Evolutionary conservation across 2,113 vertebrate species (phyloP).

Genomic region (Zapus hudsonius): DNA sequence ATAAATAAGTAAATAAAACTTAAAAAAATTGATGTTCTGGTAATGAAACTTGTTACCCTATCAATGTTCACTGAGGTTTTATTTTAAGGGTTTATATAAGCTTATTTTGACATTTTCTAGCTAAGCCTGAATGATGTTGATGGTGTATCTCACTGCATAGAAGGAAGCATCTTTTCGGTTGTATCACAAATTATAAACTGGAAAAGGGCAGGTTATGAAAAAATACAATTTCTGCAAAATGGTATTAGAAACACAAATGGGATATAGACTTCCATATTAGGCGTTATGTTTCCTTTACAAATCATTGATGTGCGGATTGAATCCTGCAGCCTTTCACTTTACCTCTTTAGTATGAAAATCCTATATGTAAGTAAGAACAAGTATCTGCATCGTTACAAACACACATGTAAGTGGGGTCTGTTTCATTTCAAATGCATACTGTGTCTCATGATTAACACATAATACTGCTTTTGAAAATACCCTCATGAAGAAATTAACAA

Average conservation of each 20-base stretch:
- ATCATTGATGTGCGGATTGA: not conserved
- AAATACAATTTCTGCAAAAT: not conserved
- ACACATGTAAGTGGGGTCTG: no score
- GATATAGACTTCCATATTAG: not conserved
- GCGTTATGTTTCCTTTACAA: not conserved
- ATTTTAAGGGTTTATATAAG: not conserved
- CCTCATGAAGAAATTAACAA: not conserved
- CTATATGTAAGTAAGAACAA: not conserved
- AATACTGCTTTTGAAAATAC: not conserved
- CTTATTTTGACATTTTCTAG: not conserved
- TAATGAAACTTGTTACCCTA: not conserved
- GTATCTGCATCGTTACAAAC: not conserved
- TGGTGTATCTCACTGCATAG: not conserved
- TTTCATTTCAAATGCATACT: not conserved
- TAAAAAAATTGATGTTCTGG: no score
- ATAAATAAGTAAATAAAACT: no score
- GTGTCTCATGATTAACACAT: not conserved
- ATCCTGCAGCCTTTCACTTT: no score
- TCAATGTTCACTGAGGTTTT: not conserved
- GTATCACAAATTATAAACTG: not conserved
- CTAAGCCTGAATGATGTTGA: not conserved
- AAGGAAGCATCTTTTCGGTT: not conserved
- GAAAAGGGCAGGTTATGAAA: not conserved
- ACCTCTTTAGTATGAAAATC: not conserved
- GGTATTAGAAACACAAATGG: not conserved